phyloP scores from a whole-genome alignment of 2,113 vertebrate species.

The Dicaeum eximium region DNA sequence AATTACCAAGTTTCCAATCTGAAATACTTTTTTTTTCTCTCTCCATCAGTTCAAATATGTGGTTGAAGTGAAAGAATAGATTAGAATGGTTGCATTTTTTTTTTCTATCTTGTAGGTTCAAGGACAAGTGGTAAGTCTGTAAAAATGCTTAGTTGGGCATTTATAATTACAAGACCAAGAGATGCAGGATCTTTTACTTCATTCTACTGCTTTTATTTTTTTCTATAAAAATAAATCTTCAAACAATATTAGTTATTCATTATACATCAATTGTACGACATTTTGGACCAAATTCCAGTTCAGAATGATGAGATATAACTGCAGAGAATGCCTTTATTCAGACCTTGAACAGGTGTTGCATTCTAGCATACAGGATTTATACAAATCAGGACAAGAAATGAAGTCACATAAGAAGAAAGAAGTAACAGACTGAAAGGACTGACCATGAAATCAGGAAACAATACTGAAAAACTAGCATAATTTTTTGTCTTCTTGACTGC shows the following conservation, averaged over 20 bases:
- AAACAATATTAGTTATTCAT: not conserved
- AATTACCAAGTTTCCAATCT: not conserved
- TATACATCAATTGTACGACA: rapidly evolving
- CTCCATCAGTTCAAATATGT: not conserved
- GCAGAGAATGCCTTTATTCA: not conserved
- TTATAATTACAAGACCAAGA: not conserved
- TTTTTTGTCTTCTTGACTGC: not conserved
- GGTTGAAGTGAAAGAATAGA: not conserved
- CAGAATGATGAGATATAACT: not conserved
- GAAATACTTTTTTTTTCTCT: not conserved
- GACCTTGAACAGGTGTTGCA: not conserved
- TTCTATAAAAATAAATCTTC: not conserved
- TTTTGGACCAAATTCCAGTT: not conserved
- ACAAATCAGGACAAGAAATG: not conserved
- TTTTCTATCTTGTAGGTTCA: not conserved
- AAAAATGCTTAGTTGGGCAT: not conserved
- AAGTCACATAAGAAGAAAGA: not conserved
- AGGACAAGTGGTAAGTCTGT: not conserved
- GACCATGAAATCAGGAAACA: not conserved
- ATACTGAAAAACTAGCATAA: not conserved
- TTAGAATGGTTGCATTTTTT: not conserved
- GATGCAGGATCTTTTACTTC: not conserved
- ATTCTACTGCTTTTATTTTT: not conserved
- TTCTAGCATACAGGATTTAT: not conserved
- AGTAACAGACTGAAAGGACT: not conserved